phyloP scores from a whole-genome alignment of 2,888 invertebrate species.

The Aspidiotus rigidus region DNA sequence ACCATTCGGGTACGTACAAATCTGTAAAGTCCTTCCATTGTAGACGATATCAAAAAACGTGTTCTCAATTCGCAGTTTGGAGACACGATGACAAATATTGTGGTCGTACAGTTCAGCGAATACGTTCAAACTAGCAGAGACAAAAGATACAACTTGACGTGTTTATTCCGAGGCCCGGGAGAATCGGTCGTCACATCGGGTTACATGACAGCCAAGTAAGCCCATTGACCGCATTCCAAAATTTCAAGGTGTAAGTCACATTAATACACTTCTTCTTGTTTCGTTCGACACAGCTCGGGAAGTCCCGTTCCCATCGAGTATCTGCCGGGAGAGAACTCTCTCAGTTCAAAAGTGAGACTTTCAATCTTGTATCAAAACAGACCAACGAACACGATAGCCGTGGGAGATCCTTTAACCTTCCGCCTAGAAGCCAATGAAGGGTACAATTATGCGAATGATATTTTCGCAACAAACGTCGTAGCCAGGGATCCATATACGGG shows the following conservation, averaged over 20 bases:
- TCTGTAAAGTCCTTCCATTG: slow-evolving; percentile 1
- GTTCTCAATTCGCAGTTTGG: slow-evolving; percentile 56
- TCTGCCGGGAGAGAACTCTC: slow-evolving; percentile 78
- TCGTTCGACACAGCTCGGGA: slow-evolving; percentile 52
- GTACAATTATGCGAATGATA: slow-evolving; percentile 76
- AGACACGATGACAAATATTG: slow-evolving; percentile 87
- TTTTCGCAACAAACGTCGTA: slow-evolving; percentile 86
- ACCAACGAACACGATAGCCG: slow-evolving; percentile 86
- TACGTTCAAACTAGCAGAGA: slow-evolving; percentile 83
- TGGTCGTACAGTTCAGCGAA: slow-evolving; percentile 87
- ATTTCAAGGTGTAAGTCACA: not conserved
- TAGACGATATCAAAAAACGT: not conserved
- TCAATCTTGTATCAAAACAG: slow-evolving; percentile 80
- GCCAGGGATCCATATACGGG: slow-evolving; percentile 88
- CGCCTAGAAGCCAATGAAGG: slow-evolving; percentile 81
- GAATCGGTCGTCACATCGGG: slow-evolving; percentile 88
- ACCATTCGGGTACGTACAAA: slow-evolving; percentile 60
- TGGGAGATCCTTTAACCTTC: slow-evolving; percentile 84
- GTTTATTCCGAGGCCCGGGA: slow-evolving; percentile 80
- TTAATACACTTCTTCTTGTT: not conserved
- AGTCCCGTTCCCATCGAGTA: slow-evolving; percentile 89
- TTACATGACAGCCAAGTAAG: slow-evolving; percentile 82
- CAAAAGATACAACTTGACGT: slow-evolving; percentile 86
- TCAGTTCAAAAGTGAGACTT: slow-evolving; percentile 77
- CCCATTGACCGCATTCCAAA: not conserved